These are phyloP conservation scores for Tromatobia lineatoria DNA, from an alignment of 2,888 invertebrate species.

Conservation along the genomic window DNA sequence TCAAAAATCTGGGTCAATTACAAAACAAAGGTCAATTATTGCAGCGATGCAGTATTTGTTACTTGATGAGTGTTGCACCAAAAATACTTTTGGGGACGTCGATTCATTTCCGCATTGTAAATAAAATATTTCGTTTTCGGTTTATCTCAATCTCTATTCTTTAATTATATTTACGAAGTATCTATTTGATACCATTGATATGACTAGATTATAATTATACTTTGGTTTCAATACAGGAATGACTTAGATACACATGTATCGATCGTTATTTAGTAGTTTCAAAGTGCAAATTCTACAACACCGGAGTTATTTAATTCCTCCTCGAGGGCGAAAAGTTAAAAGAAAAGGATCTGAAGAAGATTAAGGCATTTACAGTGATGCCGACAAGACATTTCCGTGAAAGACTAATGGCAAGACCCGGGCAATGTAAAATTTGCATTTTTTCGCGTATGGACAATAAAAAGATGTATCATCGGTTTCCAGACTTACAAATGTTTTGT, in stretches of 20 bases:
- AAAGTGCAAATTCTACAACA: constrained; percentile 1
- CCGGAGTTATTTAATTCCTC: not conserved
- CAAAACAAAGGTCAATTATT: not conserved
- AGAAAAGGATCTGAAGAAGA: not conserved
- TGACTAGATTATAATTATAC: constrained; percentile 55
- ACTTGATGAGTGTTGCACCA: constrained; percentile 72
- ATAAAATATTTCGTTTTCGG: constrained; percentile 16
- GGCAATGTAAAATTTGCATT: constrained; percentile 1
- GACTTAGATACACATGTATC: not conserved
- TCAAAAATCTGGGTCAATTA: constrained; percentile 72
- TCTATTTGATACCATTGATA: constrained; percentile 4
- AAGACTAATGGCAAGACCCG: not conserved
- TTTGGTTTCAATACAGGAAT: constrained; percentile 60
- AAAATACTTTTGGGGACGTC: constrained; percentile 73
- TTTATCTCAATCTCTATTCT: constrained; percentile 36
- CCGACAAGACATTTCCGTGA: not conserved
- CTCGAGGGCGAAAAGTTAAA: not conserved
- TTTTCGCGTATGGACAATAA: not conserved
- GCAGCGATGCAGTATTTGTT: constrained; percentile 61
- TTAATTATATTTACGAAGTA: constrained; percentile 48
- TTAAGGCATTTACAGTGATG: not conserved
- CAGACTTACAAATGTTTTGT: not conserved
- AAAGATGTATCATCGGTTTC: not conserved
- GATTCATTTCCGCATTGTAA: constrained; percentile 41
- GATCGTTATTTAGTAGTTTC: not conserved